A percentile compares a stretch with the other conserved stretches of the same genome.
These are phyloP conservation scores for Sphinx pinastri DNA, from an alignment of 2,888 invertebrate genomes.

Conservation along the genomic window DNA sequence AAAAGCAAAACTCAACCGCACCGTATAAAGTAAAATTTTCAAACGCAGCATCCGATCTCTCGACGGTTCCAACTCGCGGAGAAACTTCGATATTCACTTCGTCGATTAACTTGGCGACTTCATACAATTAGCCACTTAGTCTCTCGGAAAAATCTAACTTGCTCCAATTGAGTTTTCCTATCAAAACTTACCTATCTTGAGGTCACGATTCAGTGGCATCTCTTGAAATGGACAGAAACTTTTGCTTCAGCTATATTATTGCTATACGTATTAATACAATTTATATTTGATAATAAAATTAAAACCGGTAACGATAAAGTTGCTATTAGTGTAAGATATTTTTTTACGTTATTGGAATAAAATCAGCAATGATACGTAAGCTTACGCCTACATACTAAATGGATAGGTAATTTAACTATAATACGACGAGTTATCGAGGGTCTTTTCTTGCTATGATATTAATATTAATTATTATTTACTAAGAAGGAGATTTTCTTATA, in stretches of 20 bases:
- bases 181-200: constrained; percentile 40
- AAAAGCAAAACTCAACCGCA: constrained; percentile 6
- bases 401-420: too few relatives aligned
- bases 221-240: not conserved
- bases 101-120: constrained; percentile 73
- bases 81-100: constrained; percentile 70
- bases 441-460: too few relatives aligned
- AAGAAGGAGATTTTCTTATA: too few relatives aligned
- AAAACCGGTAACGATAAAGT: not conserved
- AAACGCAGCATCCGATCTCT: constrained; percentile 22
- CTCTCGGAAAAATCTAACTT: constrained; percentile 54
- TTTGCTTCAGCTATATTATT: not conserved
- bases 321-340: not conserved
- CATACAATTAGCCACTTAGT: constrained; percentile 72
- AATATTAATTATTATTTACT: too few relatives aligned
- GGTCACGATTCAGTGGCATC: constrained; percentile 43
- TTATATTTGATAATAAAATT: not conserved
- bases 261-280: not conserved
- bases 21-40: constrained; percentile 30
- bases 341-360: too few relatives aligned
- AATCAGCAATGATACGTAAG: too few relatives aligned
- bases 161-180: constrained; percentile 40
- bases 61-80: constrained; percentile 41
- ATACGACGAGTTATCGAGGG: too few relatives aligned
- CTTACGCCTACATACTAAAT: too few relatives aligned